Evolutionary conservation across 2,888 invertebrate species (phyloP).

Genomic region (Chymomyza caudatula): DNA sequence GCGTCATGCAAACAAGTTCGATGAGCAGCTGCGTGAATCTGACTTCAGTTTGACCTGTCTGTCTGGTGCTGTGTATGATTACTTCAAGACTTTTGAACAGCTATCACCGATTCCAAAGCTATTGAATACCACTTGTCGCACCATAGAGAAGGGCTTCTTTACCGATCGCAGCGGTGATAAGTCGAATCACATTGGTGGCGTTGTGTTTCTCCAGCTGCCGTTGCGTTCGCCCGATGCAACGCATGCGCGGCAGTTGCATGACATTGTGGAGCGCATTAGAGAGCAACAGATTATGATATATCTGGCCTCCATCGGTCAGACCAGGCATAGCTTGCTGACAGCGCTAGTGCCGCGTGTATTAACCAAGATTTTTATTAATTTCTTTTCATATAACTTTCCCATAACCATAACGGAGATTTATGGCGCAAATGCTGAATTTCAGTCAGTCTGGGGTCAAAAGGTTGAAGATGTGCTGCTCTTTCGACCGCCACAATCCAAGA

Average conservation of each 20-base stretch:
- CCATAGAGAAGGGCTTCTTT: constrained; percentile 75
- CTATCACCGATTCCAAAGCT: constrained; percentile 59
- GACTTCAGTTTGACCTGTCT: constrained; percentile 75
- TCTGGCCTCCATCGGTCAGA: constrained; percentile 76
- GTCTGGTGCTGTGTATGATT: constrained; percentile 73
- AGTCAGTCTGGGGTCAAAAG: constrained; percentile 74
- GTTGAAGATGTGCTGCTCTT: constrained; percentile 76
- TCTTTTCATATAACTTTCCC: constrained; percentile 76
- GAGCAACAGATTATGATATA: constrained; percentile 75
- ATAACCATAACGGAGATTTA: constrained; percentile 77
- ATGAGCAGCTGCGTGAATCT: constrained; percentile 67
- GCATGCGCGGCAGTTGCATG: constrained; percentile 68
- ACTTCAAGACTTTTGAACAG: constrained; percentile 62
- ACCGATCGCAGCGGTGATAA: constrained; percentile 70
- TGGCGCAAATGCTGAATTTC: constrained; percentile 69
- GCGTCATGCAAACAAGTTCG: constrained; percentile 60
- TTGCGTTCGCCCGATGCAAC: constrained; percentile 60
- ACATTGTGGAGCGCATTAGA: constrained; percentile 70
- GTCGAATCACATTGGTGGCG: constrained; percentile 74
- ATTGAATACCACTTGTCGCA: constrained; percentile 75
- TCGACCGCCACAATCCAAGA: constrained; percentile 77
- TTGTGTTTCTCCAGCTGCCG: constrained; percentile 76
- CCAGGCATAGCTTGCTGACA: constrained; percentile 74
- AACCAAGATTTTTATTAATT: constrained; percentile 76
- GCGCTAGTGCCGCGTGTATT: constrained; percentile 74